A percentile compares a stretch with the other conserved stretches of the same genome.
phyloP scores from a whole-genome alignment of 2,113 vertebrate genomes.

The Peromyscus leucopus region DNA sequence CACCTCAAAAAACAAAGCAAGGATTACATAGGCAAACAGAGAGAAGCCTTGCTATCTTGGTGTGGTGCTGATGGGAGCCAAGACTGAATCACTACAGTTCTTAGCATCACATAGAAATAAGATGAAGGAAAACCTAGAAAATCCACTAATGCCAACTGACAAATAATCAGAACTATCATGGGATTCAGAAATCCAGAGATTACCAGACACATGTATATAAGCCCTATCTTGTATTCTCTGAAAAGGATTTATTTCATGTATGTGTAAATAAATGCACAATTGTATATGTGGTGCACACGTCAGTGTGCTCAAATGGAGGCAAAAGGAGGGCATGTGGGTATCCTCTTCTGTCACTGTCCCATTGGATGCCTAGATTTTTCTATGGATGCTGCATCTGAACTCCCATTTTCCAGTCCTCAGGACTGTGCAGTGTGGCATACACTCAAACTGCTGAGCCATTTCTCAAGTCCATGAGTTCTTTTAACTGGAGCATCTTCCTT shows the following conservation, averaged over 20 bases:
- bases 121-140: background rate
- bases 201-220: background rate
- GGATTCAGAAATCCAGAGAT: background rate
- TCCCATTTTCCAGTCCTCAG: background rate
- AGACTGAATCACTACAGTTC: background rate
- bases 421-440: background rate
- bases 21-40: background rate
- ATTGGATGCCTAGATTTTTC: background rate
- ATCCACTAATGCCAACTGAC: background rate
- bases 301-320: background rate
- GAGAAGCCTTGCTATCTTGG: background rate
- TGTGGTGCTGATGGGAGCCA: accelerated
- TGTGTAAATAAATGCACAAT: background rate
- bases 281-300: background rate
- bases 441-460: background rate
- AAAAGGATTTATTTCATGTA: background rate
- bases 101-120: background rate
- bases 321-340: too few species aligned
- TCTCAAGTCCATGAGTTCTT: background rate
- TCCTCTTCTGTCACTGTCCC: background rate
- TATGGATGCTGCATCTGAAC: background rate
- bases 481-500: background rate
- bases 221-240: background rate
- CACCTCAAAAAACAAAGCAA: background rate
- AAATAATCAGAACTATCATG: background rate